Percentiles rank a stretch among this genome's conserved stretches.
Evolutionary conservation across 2,797 vertebrate species (phyloP).

Genomic region (Vespertilio murinus): DNA sequence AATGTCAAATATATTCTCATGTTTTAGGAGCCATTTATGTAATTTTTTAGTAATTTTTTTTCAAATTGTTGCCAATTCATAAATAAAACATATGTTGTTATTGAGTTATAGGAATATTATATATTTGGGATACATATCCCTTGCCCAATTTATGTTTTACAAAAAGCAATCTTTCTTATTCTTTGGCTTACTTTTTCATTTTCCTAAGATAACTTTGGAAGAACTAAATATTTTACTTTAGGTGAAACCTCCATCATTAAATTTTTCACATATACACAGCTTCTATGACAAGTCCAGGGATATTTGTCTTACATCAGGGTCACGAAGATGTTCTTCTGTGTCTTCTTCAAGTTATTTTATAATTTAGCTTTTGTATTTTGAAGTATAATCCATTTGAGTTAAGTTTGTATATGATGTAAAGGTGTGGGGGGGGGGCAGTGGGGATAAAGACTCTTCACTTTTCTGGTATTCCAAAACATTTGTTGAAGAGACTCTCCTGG

Average conservation of each 20-base stretch:
- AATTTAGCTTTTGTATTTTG: not conserved
- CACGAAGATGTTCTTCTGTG: not conserved
- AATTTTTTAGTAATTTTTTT: not conserved
- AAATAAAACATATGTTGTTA: not conserved
- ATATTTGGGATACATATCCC: not conserved
- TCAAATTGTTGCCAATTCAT: not conserved
- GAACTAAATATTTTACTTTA: not conserved
- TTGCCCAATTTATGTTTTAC: not conserved
- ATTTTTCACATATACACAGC: not conserved
- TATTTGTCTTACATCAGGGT: not conserved
- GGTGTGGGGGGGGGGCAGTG: no score
- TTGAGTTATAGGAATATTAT: not conserved
- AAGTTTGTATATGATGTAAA: not conserved
- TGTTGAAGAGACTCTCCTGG: not conserved
- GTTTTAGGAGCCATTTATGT: not conserved
- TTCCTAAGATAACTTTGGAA: not conserved
- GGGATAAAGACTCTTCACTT: no score
- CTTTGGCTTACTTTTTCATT: not conserved
- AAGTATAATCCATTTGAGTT: not conserved
- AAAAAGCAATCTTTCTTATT: not conserved
- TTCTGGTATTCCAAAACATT: not conserved
- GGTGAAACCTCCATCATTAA: not conserved
- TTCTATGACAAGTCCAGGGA: not conserved
- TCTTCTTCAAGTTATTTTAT: not conserved
- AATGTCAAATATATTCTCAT: not conserved